These are phyloP conservation scores for Thrips palmi DNA, from an alignment of 1,140 invertebrate species.

Conservation along the genomic window DNA sequence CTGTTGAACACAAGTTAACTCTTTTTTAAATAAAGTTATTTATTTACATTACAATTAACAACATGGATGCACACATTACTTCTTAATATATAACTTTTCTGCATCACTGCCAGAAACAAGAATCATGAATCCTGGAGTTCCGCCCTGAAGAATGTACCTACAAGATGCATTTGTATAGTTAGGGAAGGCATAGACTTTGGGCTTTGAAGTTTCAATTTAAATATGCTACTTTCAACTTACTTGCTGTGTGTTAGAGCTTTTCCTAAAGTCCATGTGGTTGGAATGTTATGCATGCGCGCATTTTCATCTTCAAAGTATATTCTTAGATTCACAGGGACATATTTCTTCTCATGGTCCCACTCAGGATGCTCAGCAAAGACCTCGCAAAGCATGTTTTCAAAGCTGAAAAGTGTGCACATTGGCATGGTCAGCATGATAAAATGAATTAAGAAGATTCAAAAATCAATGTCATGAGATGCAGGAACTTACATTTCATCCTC, in stretches of 20 bases:
- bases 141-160: conserved; percentile 28
- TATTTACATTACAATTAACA: too few species aligned
- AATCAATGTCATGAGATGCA: conserved; percentile 9
- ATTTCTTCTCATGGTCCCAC: conserved; percentile 58
- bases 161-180: conserved; percentile 19
- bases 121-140: conserved; percentile 32
- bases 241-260: conserved; percentile 41
- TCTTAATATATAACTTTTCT: conserved; percentile 24
- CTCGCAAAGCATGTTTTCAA: conserved; percentile 48
- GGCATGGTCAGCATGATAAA: conserved; percentile 22
- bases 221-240: conserved; percentile 25
- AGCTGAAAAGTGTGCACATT: conserved; percentile 30
- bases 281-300: conserved; percentile 41
- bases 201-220: conserved; percentile 18
- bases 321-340: conserved; percentile 41
- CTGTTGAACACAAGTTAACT: too few species aligned
- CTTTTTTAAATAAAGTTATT: too few species aligned
- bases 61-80: conserved; percentile 15
- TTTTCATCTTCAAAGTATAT: conserved; percentile 63
- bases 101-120: conserved; percentile 26
- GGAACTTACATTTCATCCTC: conserved; percentile 44
- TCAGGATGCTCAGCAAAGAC: conserved; percentile 49
- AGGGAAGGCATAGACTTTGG: conserved; percentile 21
- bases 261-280: conserved; percentile 34
- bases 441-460: conserved; percentile 23